Evolutionary conservation across 2,888 invertebrate species (phyloP).

Genomic region (Sarcophaga subvicina): DNA sequence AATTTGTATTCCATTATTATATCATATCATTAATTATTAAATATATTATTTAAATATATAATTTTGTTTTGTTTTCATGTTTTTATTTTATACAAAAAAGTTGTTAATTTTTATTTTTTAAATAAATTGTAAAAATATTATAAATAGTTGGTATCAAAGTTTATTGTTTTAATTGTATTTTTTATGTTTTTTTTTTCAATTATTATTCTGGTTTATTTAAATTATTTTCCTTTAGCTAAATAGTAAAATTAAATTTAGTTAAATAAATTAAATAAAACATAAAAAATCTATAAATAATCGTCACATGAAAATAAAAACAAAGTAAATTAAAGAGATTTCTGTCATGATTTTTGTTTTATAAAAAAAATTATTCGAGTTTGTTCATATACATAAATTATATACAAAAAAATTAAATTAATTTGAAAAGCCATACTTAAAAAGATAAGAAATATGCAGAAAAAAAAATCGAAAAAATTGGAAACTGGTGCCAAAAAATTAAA

Average conservation of each 20-base stretch:
- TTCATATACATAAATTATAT: conserved; percentile 2
- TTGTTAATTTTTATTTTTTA: conserved; percentile 10
- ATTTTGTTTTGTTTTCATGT: neutral
- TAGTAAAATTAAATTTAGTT: neutral
- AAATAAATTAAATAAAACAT: neutral
- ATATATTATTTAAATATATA: conserved; percentile 1
- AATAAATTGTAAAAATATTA: conserved; percentile 29
- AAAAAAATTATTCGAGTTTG: neutral
- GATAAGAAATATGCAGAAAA: neutral
- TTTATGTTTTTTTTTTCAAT: neutral
- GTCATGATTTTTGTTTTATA: neutral
- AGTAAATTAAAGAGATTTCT: neutral
- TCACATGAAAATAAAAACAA: neutral
- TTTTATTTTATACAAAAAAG: conserved; percentile 11
- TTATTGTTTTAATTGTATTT: conserved; percentile 16
- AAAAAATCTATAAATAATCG: neutral
- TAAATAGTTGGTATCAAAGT: conserved; percentile 37
- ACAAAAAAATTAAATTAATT: neutral
- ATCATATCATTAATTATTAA: conserved; percentile 4
- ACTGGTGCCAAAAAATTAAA: neutral
- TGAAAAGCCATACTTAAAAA: neutral
- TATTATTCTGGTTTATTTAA: neutral
- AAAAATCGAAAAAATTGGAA: neutral
- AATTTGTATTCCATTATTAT: conserved; percentile 17
- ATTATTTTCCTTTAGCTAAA: neutral